Base-by-base conservation (phyloP, 2,113 vertebrate genomes). In the Drymodes brunneopygia region DNA sequence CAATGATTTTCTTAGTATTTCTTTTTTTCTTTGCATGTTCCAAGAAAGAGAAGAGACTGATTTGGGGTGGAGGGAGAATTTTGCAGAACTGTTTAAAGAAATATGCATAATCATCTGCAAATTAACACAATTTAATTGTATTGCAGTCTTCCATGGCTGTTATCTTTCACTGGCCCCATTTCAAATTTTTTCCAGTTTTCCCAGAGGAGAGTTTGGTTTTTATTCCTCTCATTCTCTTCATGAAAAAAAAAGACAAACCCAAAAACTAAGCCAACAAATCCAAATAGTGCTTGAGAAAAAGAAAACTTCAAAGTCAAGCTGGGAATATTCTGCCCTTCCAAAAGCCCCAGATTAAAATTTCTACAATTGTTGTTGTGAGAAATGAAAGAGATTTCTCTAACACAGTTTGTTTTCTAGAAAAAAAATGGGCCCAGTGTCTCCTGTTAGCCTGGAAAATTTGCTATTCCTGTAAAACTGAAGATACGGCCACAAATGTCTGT, bases 151-250 rank as follows among this genome's bases (percentile, higher is more conserved):
- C 79, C 72, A n/a, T 25, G 87, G 62, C 62, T 92, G 51, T 92
- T 96, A 88, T 96, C 79, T 92, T 81, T 53, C 56, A 64, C 47
- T 93, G 86, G 95, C 75, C 33, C 16, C 23, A 48, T 78, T 94
- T 92, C 90, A 90, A 75, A 36, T 14, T 94, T 88, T 38, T 74
- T 60, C 33, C 21, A 10, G 24, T 73, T 93, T 86, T 92, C 94
- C 82, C 93, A 86, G 44, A 53, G 40, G 79, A 82, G 22, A 92
- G 18, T 35, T 28, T 81, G 28, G 1, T 5, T 80, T 82, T 85
- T 86, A 48, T 7, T 94, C 64, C 58, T 86, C 24, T 86, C 51
- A 36, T 92, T 90, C 44, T 88, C 33, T 44, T 18, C 7, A 69
- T 1, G 17, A 31, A 61, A 72, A 27, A 50, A 66, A 9, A 35